Evolutionary conservation across 2,113 vertebrate genomes (phyloP).

Genomic region (Onychostoma macrolepis): DNA sequence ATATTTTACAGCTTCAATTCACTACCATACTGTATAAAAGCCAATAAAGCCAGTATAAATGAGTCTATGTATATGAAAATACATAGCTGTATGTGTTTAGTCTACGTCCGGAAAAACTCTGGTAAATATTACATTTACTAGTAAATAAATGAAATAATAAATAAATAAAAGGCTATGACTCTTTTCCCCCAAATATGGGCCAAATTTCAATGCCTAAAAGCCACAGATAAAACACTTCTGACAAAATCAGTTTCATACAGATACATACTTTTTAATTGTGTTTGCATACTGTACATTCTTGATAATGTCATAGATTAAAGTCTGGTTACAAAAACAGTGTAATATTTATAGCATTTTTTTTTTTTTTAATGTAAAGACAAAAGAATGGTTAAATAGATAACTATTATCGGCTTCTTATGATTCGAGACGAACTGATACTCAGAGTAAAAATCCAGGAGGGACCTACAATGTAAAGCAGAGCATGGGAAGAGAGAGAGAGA

Average conservation of each 20-base stretch:
- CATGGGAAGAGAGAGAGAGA: slow-evolving; percentile 27
- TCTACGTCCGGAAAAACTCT: not conserved
- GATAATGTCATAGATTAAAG: too few relatives aligned
- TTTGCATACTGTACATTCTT: too few relatives aligned
- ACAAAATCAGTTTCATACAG: too few relatives aligned
- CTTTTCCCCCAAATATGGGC: not conserved
- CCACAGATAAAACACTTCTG: not conserved
- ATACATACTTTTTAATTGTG: too few relatives aligned
- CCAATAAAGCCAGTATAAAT: not conserved
- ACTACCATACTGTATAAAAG: not conserved
- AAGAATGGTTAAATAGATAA: not conserved
- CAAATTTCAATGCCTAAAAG: not conserved
- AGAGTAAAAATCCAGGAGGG: not conserved
- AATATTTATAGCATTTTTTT: not conserved
- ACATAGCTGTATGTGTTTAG: too few relatives aligned
- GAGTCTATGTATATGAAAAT: too few relatives aligned
- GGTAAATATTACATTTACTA: not conserved
- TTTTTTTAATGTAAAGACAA: not conserved
- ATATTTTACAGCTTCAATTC: not conserved
- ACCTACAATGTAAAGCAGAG: not conserved
- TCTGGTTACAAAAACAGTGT: not conserved
- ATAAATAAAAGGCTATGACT: too few relatives aligned
- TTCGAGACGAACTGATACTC: not conserved
- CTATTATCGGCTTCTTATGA: not conserved
- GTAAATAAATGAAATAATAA: too few relatives aligned